These are phyloP conservation scores for Habropoda laboriosa DNA, from an alignment of 1,140 invertebrate genomes.

Conservation along the genomic window DNA sequence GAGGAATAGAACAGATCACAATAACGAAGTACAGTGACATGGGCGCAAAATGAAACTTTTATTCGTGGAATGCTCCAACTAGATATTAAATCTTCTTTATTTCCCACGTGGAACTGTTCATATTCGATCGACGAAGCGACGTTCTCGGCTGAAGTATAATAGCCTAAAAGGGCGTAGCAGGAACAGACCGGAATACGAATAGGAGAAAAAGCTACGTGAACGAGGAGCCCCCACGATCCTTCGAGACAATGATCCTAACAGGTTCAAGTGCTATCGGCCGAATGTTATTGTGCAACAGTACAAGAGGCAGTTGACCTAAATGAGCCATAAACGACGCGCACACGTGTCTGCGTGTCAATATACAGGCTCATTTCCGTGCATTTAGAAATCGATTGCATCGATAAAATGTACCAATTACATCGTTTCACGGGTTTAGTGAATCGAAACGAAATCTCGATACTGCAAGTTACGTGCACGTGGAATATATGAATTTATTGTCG, in stretches of 20 bases:
- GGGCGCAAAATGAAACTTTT: neutral
- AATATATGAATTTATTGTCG: neutral
- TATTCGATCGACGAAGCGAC: neutral
- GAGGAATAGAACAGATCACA: neutral
- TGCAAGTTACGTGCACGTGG: neutral
- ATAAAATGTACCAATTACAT: neutral
- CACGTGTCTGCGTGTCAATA: neutral
- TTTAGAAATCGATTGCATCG: slow-evolving; percentile 24
- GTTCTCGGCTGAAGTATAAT: neutral
- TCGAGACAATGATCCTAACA: slow-evolving; percentile 25
- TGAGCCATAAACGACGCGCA: neutral
- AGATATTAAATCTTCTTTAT: neutral
- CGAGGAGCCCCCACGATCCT: neutral
- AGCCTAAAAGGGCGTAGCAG: neutral
- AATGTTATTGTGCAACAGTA: slow-evolving; percentile 33
- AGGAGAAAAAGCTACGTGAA: neutral
- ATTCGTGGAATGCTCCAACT: neutral
- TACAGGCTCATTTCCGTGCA: slow-evolving; percentile 1
- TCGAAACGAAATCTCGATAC: neutral
- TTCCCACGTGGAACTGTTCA: too few relatives aligned
- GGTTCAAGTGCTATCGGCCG: neutral
- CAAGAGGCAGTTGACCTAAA: slow-evolving; percentile 38
- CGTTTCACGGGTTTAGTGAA: neutral
- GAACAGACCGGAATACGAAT: neutral
- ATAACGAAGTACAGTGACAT: neutral